Percentiles rank a stretch among this genome's conserved stretches.
Evolutionary conservation across 2,888 invertebrate genomes (phyloP).

Genomic region (Tetragonula carbonaria): DNA sequence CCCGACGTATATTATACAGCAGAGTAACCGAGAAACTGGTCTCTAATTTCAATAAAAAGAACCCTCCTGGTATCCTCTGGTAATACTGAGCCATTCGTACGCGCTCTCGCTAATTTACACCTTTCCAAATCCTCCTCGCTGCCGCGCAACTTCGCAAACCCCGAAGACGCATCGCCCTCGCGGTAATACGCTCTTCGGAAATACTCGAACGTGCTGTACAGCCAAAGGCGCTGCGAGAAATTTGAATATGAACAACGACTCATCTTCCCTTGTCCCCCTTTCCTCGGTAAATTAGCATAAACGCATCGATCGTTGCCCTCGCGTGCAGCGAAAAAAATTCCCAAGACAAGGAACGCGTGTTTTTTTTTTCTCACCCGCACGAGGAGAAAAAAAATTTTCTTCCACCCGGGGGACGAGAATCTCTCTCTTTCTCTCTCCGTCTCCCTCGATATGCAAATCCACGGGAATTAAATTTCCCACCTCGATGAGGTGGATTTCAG

Average conservation of each 20-base stretch:
- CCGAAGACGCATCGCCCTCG: constrained; percentile 28
- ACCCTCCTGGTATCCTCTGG: not conserved
- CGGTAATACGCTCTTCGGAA: not conserved
- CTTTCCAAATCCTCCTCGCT: not conserved
- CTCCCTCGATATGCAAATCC: constrained; percentile 38
- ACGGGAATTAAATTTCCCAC: constrained; percentile 46
- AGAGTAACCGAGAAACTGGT: not conserved
- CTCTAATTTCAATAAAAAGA: not conserved
- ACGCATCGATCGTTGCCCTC: constrained; percentile 39
- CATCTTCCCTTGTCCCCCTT: too few species aligned
- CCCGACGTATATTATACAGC: too few species aligned
- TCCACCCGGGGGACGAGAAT: not conserved
- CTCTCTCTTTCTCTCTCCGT: too few species aligned
- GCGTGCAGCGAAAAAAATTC: not conserved
- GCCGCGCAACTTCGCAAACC: not conserved
- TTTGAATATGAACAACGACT: constrained; percentile 49
- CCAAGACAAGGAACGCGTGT: not conserved
- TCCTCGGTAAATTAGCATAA: constrained; percentile 45
- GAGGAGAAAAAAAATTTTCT: too few species aligned
- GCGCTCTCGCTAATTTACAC: constrained; percentile 3
- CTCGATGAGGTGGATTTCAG: constrained; percentile 48
- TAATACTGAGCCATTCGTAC: not conserved
- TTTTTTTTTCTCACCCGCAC: too few species aligned
- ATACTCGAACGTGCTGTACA: not conserved
- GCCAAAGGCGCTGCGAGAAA: not conserved